phyloP scores from a whole-genome alignment of 2,113 vertebrate genomes.

The Taurulus bubalis region DNA sequence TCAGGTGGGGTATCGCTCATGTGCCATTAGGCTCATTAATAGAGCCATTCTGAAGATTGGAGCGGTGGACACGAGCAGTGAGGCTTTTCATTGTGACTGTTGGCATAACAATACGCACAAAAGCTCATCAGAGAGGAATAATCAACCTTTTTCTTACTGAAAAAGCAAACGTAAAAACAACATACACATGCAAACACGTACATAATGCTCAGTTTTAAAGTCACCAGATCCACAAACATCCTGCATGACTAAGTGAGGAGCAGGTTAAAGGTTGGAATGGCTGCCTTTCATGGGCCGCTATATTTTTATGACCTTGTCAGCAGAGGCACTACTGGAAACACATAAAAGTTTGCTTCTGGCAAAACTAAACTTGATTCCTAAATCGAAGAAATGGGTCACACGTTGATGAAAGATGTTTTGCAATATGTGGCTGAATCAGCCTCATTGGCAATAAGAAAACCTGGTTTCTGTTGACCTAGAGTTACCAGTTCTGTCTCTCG shows the following conservation, averaged over 20 bases:
- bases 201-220: conserved; percentile 35
- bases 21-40: conserved; percentile 73
- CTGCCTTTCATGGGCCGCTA: conserved; percentile 73
- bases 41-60: conserved; percentile 57
- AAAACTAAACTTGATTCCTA: not conserved
- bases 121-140: conserved; percentile 4
- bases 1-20: conserved; percentile 68
- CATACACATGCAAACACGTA: conserved; percentile 18
- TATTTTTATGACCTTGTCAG: conserved; percentile 70
- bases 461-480: conserved; percentile 47
- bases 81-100: conserved; percentile 41
- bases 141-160: not conserved
- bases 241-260: conserved; percentile 65
- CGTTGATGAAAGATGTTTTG: not conserved
- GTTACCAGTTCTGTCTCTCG: conserved; percentile 37
- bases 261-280: conserved; percentile 75
- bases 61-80: conserved; percentile 21
- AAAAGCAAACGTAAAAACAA: conserved; percentile 3
- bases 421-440: not conserved
- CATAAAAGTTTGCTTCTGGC: not conserved
- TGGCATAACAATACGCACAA: conserved; percentile 16
- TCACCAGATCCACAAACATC: conserved; percentile 60
- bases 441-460: conserved; percentile 1
- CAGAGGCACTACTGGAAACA: conserved; percentile 35
- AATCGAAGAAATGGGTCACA: not conserved